Evolutionary conservation across 2,113 vertebrate species (phyloP).

Genomic region (Dromas ardeola): DNA sequence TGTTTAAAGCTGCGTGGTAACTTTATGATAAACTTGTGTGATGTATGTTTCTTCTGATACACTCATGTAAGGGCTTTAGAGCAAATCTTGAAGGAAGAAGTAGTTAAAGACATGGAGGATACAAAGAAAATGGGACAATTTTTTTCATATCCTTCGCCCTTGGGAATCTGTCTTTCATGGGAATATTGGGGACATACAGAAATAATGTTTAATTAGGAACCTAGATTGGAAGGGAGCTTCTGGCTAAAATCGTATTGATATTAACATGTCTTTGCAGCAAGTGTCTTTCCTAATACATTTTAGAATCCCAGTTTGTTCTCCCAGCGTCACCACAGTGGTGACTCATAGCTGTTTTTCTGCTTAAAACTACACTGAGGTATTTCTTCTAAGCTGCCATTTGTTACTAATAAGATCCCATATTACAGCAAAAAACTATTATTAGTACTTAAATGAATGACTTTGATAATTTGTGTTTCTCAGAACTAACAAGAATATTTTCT

Average conservation of each 20-base stretch:
- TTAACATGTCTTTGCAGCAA: background rate
- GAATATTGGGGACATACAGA: background rate
- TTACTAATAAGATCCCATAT: background rate
- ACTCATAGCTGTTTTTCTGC: background rate
- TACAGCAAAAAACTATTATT: background rate
- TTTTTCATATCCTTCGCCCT: background rate
- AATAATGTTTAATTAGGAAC: background rate
- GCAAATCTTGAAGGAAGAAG: background rate
- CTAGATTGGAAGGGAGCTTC: background rate
- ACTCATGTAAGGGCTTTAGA: background rate
- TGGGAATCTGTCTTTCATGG: background rate
- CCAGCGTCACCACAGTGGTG: background rate
- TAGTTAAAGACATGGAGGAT: background rate
- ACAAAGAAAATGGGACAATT: background rate
- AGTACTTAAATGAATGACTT: background rate
- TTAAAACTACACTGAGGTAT: background rate
- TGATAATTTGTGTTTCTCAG: background rate
- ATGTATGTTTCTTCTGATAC: background rate
- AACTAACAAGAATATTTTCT: background rate
- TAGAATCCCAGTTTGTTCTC: background rate
- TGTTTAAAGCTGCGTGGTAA: background rate
- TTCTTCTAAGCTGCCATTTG: fast-evolving
- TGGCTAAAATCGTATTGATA: background rate
- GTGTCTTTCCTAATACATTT: background rate
- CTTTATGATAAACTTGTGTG: background rate